Evolutionary conservation across 2,113 vertebrate species (phyloP), one percentile per base, ranked within the genome.

Genomic region (Notothenia rossii): DNA sequence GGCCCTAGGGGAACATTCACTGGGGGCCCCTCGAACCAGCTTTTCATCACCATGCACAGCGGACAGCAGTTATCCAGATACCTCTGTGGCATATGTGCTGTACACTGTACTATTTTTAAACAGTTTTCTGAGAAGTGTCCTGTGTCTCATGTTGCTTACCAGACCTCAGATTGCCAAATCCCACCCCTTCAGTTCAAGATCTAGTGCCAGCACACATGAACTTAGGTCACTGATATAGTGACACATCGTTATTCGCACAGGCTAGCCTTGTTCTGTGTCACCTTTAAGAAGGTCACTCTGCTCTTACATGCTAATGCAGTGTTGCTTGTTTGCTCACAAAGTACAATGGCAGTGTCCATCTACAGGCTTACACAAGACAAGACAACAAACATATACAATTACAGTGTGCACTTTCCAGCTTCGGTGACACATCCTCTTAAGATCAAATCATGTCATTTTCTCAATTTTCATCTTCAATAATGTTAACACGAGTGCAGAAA

Each of bases 101-200:
- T 20, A 73, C 72, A 63, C 77, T 4, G 71, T 12, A 22, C 92
- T 96, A 96, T 96, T 95, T 94, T 93, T 96, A 95, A 93, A 90
- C 85, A 36, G 36, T 77, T 92, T 94, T 93, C 92, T 81, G 78
- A 88, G 89, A 91, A 93, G 73, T 66, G 63, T 63, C 62, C 80
- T 33, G 12, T 25, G 80, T 86, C 86, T 94, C 90, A 43, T 83
- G 86, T 94, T 93, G 73, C 90, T 49, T n/a, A 17, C 48, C 33
- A 65, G 63, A 64, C 63, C 51, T 76, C 77, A 56, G 49, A 74
- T 8, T 33, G 46, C 70, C 54, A 64, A 3, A 77, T 59, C 66
- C 67, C 11, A 33, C 56, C 75, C 79, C 62, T 25, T 55, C 50
- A 49, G 55, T 15, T 50, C 13, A 25, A 51, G 72, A 72, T 81